Conservation (phyloP, 2,113 vertebrate genomes). For the Oreocharis arfaki region DNA sequence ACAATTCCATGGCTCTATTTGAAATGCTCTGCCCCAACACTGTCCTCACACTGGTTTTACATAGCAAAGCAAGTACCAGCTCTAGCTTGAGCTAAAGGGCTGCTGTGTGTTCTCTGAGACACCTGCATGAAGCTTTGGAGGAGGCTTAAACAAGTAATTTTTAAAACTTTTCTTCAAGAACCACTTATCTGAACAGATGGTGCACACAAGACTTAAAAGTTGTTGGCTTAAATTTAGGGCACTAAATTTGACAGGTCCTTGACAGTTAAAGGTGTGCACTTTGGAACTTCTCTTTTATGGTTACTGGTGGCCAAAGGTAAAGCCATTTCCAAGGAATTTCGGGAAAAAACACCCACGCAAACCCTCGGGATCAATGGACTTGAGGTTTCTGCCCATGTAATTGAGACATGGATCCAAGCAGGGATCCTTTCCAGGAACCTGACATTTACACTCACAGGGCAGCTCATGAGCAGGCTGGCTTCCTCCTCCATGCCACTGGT, state of each 20-base stretch:
- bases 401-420: neutral
- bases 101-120: neutral
- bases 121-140: neutral
- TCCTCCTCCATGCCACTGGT: constrained; percentile 59
- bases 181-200: neutral
- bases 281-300: neutral
- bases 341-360: neutral
- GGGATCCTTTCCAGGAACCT: neutral
- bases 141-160: neutral
- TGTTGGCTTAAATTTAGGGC: neutral
- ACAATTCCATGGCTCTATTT: neutral
- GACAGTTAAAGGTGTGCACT: neutral
- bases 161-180: neutral
- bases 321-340: neutral
- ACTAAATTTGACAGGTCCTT: no score
- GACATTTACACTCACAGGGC: constrained; percentile 42
- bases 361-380: accelerated
- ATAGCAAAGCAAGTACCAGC: neutral
- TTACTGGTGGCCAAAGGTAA: neutral
- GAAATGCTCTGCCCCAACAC: neutral
- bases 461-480: constrained; percentile 75
- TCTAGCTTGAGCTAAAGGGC: neutral
- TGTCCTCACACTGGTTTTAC: neutral
- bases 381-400: neutral
- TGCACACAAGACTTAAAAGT: neutral